These are phyloP conservation scores for Lampropteryx suffumata DNA, from an alignment of 2,888 invertebrate species.

Conservation along the genomic window DNA sequence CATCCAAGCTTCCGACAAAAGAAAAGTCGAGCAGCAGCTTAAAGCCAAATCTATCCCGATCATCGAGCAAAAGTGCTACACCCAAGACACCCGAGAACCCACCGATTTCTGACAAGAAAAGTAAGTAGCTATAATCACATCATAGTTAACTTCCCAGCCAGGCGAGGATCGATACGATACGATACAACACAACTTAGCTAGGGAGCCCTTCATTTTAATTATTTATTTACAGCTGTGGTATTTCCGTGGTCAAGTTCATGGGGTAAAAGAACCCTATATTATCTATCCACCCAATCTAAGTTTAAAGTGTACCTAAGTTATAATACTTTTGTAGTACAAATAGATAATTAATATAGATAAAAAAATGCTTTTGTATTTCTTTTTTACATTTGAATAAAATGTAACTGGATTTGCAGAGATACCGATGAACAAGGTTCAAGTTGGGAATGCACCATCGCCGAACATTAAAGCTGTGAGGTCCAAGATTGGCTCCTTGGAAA, in stretches of 20 bases:
- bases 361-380: background rate
- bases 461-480: constrained; percentile 96
- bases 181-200: background rate
- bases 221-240: constrained; percentile 26
- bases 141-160: background rate
- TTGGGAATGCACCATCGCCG: constrained; percentile 95
- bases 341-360: too few relatives aligned
- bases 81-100: constrained; percentile 88
- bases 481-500: constrained; percentile 96
- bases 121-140: constrained; percentile 68
- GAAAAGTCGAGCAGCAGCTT: constrained; percentile 75
- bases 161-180: constrained; percentile 18
- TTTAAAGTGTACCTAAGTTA: too few relatives aligned
- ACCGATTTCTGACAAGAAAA: constrained; percentile 85
- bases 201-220: constrained; percentile 18
- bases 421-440: constrained; percentile 97
- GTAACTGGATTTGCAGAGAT: constrained; percentile 83
- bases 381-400: background rate
- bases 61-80: constrained; percentile 83
- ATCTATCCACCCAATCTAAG: too few relatives aligned
- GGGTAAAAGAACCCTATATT: too few relatives aligned
- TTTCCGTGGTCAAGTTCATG: constrained; percentile 23
- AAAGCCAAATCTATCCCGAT: constrained; percentile 80
- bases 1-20: constrained; percentile 79
- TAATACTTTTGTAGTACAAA: too few relatives aligned